Base-by-base conservation (phyloP, 35 echinoderm and acorn worm species). In the Apostichopus parvimensis region DNA sequence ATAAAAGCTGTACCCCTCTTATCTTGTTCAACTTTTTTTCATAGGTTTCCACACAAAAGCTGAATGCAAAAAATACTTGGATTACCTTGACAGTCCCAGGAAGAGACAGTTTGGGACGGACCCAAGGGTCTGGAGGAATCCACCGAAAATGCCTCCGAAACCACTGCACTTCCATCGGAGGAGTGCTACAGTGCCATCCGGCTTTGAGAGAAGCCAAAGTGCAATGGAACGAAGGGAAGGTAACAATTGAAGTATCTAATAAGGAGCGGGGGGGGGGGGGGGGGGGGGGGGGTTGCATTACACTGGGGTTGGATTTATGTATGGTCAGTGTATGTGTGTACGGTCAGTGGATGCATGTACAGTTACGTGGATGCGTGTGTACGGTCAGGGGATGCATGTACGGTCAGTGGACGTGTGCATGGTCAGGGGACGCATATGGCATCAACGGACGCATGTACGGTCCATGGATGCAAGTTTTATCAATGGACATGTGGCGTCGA, bases 91-190 rank as follows among this genome's bases (percentile, higher is more conserved):
- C 60, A 83, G 88, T 6, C 17, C 95, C 6, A 64, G 97, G 18
- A 96, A 96, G 62, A 79, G 56, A 17, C 95, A 96, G 78, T 99
- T 93, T 88, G 91, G 92, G 21, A 77, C 93, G 18, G 97, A 99
- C 59, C 95, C 97, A 77, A 96, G 77, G 65, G 92, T 99, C 9
- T 99, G 97, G 95, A 71, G 93, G 72, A 80, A 94, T 11, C 97
- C 97, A 58, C 97, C 97, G n/a, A 96, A 94, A 80, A 93, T 95
- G 53, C 87, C 91, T 5, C 90, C 92, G 8, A 90, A 82, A 91
- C 93, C 79, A 7, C 87, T 89, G 65, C 73, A 87, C n/a, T 98
- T 94, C 66, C 92, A 87, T 64, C 22, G 61, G 52, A 82, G 93
- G 70, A 79, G 87, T 79, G 71, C 73, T 18, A 91, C 89, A 53